Percentiles rank a stretch among this genome's conserved stretches.
Evolutionary conservation across 2,888 invertebrate genomes (phyloP).

Genomic region (Sinhomidia bicolor): DNA sequence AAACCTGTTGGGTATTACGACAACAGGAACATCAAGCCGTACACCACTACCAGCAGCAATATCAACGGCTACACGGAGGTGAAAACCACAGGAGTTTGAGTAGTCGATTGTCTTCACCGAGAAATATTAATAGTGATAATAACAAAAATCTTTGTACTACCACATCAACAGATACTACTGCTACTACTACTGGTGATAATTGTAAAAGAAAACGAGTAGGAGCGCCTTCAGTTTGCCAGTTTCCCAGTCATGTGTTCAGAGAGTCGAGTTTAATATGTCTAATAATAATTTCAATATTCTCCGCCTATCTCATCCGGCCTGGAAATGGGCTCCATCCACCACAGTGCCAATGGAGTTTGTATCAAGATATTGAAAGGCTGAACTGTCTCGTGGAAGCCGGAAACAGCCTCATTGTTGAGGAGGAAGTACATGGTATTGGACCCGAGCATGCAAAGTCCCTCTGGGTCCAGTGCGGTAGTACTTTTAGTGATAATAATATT

Average conservation of each 20-base stretch:
- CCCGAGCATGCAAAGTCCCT: conserved; percentile 80
- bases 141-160: background rate
- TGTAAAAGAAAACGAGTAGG: background rate
- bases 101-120: background rate
- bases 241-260: conserved; percentile 76
- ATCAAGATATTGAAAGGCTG: conserved; percentile 78
- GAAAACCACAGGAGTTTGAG: conserved; percentile 47
- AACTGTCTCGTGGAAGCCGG: conserved; percentile 78
- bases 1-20: conserved; percentile 66
- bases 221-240: conserved; percentile 64
- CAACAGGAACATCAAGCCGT: conserved; percentile 6
- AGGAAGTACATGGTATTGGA: conserved; percentile 79
- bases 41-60: conserved; percentile 1
- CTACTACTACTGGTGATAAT: background rate
- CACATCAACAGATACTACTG: background rate
- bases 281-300: conserved; percentile 73
- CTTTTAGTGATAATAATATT: conserved; percentile 44
- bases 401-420: conserved; percentile 79
- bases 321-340: conserved; percentile 78
- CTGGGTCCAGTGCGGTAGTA: conserved; percentile 78
- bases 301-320: conserved; percentile 73
- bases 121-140: background rate
- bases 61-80: background rate
- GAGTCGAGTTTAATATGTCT: conserved; percentile 72
- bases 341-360: conserved; percentile 79